A percentile compares a stretch with the other conserved stretches of the same genome.
phyloP scores from a whole-genome alignment of 2,113 vertebrate species.

The Laterallus jamaicensis region DNA sequence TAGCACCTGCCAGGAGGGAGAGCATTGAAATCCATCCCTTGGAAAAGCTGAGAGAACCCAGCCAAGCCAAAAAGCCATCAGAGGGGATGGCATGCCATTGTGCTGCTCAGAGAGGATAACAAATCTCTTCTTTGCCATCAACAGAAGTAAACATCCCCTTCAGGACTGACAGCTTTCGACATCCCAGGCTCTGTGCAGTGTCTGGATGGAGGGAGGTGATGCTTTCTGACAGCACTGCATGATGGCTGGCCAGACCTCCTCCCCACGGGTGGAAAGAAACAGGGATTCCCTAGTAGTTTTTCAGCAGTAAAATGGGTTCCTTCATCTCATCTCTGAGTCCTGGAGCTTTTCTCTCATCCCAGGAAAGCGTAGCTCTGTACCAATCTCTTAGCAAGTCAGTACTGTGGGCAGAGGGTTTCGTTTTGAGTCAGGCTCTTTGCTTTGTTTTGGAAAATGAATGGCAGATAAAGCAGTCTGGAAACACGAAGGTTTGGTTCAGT shows the following conservation, averaged over 20 bases:
- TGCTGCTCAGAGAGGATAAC: neutral
- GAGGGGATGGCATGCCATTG: neutral
- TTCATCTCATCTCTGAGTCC: neutral
- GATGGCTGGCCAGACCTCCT: neutral
- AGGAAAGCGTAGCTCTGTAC: neutral
- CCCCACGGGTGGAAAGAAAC: neutral
- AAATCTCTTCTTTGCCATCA: neutral
- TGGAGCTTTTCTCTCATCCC: neutral
- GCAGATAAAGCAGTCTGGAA: conserved; percentile 15
- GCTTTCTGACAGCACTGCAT: neutral
- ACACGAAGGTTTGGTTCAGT: neutral
- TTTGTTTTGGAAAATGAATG: neutral
- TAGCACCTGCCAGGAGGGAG: conserved; percentile 45
- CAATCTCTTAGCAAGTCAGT: neutral
- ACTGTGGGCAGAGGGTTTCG: neutral
- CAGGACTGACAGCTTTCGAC: neutral
- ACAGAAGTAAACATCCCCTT: neutral
- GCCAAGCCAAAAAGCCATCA: rapidly evolving
- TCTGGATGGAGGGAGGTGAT: conserved; percentile 36
- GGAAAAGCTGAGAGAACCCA: neutral
- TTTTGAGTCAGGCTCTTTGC: neutral
- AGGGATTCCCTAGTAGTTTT: conserved; percentile 23
- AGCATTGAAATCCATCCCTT: neutral
- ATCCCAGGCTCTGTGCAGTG: neutral
- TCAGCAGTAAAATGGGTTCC: neutral